Percentiles rank a stretch among this genome's conserved stretches.
Conservation (phyloP, 2,113 vertebrate genomes). For the Plecturocebus donacophilus region DNA sequence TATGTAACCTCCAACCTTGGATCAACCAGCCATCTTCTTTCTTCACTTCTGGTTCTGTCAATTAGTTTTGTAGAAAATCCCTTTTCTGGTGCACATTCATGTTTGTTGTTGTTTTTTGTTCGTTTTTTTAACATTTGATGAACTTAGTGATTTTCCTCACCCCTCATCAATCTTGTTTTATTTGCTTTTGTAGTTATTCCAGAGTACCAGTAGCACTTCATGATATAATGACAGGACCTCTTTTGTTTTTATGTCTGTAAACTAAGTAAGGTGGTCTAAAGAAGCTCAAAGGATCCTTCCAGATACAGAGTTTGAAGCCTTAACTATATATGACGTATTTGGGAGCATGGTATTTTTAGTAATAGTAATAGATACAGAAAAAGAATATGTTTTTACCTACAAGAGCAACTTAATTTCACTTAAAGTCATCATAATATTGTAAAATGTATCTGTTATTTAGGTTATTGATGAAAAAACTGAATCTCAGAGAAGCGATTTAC, state of each 20-base stretch:
- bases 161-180: not conserved
- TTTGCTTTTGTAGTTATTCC: not conserved
- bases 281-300: not conserved
- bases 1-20: not conserved
- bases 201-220: not conserved
- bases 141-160: not conserved
- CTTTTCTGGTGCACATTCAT: not conserved
- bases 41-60: not conserved
- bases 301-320: not conserved
- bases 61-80: not conserved
- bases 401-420: slow-evolving; percentile 21
- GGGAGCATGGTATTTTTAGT: not conserved
- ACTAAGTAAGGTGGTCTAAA: not conserved
- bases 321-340: not conserved
- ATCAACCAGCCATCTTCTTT: not conserved
- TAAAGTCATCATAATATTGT: not conserved
- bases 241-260: not conserved
- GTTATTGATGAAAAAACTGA: not conserved
- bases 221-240: not conserved
- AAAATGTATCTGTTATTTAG: not conserved
- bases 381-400: not conserved
- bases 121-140: not conserved
- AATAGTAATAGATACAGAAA: not conserved
- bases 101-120: not conserved
- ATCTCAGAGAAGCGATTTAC: not conserved